These are phyloP conservation scores for Aurelia coerulea DNA, from an alignment of 30 jellyfish, hydroid and myxozoan species.

Conservation along the genomic window DNA sequence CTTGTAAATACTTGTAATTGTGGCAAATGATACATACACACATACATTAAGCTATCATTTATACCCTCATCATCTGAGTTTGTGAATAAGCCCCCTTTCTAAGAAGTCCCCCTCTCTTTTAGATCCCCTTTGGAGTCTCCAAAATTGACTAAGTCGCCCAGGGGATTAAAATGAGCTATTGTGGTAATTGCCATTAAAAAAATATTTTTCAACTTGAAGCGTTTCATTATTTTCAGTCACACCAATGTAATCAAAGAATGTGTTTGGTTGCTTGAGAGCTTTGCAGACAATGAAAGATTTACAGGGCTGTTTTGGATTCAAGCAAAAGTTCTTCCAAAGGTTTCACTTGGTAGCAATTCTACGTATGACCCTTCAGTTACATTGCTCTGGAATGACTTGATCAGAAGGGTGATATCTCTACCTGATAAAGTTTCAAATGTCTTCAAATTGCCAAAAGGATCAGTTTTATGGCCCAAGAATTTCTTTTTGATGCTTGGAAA, in stretches of 20 bases:
- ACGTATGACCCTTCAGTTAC: constrained; percentile 38
- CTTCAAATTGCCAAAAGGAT: constrained; percentile 26
- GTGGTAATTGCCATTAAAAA: too few species aligned
- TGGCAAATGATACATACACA: too few species aligned
- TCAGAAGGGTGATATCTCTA: constrained; percentile 47
- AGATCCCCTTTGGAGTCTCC: too few species aligned
- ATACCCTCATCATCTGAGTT: too few species aligned
- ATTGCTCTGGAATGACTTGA: constrained; percentile 57
- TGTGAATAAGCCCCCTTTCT: too few species aligned
- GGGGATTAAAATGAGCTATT: too few species aligned
- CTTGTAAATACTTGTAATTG: too few species aligned
- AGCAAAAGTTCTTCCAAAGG: constrained; percentile 57
- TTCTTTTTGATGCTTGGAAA: constrained; percentile 43
- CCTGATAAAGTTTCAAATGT: constrained; percentile 75
- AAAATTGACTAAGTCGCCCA: too few species aligned
- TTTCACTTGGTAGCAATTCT: neutral
- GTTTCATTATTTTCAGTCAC: constrained; percentile 19
- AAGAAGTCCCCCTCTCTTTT: too few species aligned
- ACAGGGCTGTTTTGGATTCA: constrained; percentile 50
- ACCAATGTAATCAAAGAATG: constrained; percentile 34
- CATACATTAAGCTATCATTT: too few species aligned
- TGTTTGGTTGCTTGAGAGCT: constrained; percentile 24
- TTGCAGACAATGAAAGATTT: constrained; percentile 3
- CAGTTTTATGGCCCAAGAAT: constrained; percentile 49
- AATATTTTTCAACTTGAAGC: too few species aligned